These are phyloP conservation scores for Silurus aristotelis DNA, from an alignment of 2,797 vertebrate genomes.

Conservation along the genomic window DNA sequence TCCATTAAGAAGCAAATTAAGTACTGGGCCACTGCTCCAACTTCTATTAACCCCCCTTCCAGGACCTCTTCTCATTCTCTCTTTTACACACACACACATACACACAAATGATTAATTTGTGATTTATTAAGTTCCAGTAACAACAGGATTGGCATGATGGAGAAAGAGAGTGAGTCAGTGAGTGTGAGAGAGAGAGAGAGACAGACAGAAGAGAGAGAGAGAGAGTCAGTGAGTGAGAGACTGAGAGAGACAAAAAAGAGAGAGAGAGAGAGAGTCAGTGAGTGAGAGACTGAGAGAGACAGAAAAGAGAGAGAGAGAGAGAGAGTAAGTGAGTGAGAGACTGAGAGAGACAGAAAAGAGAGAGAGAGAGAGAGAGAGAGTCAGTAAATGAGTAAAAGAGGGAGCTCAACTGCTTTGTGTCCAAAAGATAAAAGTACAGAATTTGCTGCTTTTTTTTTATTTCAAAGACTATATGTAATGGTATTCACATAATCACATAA, in stretches of 20 bases:
- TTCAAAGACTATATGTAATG: not conserved
- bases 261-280: not conserved
- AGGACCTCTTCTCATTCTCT: constrained; percentile 41
- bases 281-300: constrained; percentile 29
- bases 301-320: not conserved
- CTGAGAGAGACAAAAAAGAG: constrained; percentile 35
- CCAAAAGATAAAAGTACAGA: not conserved
- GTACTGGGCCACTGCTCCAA: constrained; percentile 69
- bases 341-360: constrained; percentile 32
- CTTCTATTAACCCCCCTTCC: constrained; percentile 49
- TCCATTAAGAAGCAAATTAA: constrained; percentile 78
- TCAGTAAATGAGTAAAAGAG: not conserved
- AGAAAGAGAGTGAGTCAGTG: constrained; percentile 40
- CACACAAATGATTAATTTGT: constrained; percentile 65
- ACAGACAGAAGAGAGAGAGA: not conserved
- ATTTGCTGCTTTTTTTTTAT: not conserved
- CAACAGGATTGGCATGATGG: constrained; percentile 60
- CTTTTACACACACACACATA: constrained; percentile 36
- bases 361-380: not conserved
- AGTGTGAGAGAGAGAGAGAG: not conserved
- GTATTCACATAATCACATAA: not conserved
- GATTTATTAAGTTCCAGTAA: constrained; percentile 72
- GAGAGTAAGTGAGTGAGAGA: not conserved
- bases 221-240: not conserved
- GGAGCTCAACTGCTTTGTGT: not conserved